phyloP scores from a whole-genome alignment of 2,113 vertebrate genomes.

The Callaeas wilsoni region DNA sequence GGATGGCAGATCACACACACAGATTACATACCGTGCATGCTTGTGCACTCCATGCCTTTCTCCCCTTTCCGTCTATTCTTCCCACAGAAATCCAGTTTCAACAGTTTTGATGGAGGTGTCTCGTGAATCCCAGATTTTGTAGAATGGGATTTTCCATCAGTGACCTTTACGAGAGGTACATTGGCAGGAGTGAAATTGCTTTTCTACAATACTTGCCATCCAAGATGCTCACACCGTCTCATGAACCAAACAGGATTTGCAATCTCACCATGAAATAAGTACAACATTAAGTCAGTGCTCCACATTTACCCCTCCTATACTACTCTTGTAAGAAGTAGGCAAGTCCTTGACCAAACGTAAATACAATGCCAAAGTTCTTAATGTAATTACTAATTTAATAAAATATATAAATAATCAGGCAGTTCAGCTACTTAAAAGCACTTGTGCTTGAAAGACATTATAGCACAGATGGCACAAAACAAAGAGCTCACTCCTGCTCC shows the following conservation, averaged over 20 bases:
- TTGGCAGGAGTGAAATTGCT: neutral
- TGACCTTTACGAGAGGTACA: neutral
- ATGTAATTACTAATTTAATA: conserved; percentile 6
- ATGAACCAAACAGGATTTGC: neutral
- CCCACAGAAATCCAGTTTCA: neutral
- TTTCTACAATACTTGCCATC: neutral
- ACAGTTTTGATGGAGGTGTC: neutral
- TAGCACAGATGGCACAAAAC: conserved; percentile 32
- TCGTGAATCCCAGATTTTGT: neutral
- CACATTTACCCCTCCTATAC: neutral
- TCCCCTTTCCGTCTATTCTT: neutral
- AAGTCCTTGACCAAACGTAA: neutral
- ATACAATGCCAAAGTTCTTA: neutral
- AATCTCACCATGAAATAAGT: neutral
- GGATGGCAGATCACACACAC: neutral
- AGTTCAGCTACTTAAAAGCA: neutral
- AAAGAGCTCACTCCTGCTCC: conserved; percentile 17
- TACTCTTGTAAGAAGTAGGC: neutral
- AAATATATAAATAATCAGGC: conserved; percentile 13
- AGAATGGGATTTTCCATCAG: neutral
- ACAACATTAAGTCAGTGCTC: neutral
- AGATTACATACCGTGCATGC: neutral
- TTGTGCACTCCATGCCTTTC: neutral
- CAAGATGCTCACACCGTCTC: neutral
- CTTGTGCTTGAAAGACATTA: conserved; percentile 20